phyloP scores from a whole-genome alignment of 2,888 invertebrate genomes.

The Athalia cordata region DNA sequence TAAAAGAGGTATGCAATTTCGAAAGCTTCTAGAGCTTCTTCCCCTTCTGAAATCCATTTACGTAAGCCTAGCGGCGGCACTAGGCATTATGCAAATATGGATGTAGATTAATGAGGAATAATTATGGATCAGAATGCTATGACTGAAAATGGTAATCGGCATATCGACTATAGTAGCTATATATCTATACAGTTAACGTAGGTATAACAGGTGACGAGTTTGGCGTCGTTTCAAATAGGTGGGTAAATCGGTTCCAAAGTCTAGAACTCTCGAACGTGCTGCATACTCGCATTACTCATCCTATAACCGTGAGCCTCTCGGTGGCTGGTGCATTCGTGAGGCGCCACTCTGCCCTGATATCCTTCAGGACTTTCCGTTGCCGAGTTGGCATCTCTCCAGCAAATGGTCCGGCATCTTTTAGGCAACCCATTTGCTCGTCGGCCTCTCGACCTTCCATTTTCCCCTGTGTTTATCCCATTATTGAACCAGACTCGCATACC shows the following conservation, averaged over 20 bases:
- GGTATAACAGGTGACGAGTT: constrained; percentile 57
- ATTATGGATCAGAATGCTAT: constrained; percentile 17
- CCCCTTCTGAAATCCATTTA: background rate
- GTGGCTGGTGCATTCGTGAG: constrained; percentile 26
- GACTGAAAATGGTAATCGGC: constrained; percentile 57
- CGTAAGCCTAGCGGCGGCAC: too few relatives aligned
- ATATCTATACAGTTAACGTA: constrained; percentile 11
- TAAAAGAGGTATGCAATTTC: too few relatives aligned
- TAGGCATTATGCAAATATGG: too few relatives aligned
- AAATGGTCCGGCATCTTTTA: constrained; percentile 58
- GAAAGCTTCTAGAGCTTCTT: background rate
- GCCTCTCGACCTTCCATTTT: constrained; percentile 15
- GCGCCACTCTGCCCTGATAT: constrained; percentile 42
- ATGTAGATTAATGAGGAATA: constrained; percentile 3
- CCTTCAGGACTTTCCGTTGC: constrained; percentile 51
- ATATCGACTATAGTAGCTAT: constrained; percentile 49
- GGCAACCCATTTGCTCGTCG: constrained; percentile 33
- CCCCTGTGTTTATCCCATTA: constrained; percentile 17
- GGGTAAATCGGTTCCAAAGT: constrained; percentile 30
- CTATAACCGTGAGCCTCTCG: constrained; percentile 26
- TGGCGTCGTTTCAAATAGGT: constrained; percentile 58
- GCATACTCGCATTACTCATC: constrained; percentile 34
- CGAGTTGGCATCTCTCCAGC: constrained; percentile 61
- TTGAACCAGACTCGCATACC: constrained; percentile 17
- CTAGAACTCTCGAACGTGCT: constrained; percentile 21